phyloP scores from a whole-genome alignment of 2,888 invertebrate species.

The Ochropleura leucogaster region DNA sequence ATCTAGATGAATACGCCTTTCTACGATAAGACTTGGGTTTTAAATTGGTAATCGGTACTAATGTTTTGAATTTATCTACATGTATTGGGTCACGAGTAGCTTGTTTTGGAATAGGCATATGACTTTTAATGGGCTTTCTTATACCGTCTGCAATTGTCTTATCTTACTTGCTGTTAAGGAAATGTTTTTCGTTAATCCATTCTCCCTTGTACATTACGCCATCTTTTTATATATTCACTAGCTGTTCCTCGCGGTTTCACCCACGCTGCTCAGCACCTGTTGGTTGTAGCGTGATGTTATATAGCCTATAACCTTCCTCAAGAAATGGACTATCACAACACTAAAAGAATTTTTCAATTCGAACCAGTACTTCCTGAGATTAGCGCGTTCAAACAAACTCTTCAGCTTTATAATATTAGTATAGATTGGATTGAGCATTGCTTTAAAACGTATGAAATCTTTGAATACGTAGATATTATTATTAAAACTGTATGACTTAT shows the following conservation, averaged over 20 bases:
- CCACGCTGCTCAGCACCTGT: too few species aligned
- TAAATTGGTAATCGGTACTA: conserved; percentile 47
- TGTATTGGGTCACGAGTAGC: background rate
- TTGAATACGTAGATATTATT: background rate
- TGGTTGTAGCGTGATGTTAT: too few species aligned
- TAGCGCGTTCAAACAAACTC: too few species aligned
- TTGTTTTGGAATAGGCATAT: background rate
- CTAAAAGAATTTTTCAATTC: too few species aligned
- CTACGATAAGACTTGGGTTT: conserved; percentile 51
- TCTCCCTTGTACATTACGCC: background rate
- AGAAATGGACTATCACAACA: too few species aligned
- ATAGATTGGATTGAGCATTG: background rate
- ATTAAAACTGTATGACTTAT: background rate
- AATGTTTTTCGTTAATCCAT: background rate
- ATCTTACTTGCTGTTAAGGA: background rate
- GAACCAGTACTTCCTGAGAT: too few species aligned
- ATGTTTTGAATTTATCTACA: conserved; percentile 48
- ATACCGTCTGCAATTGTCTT: background rate
- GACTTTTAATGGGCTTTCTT: background rate
- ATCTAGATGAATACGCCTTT: conserved; percentile 64
- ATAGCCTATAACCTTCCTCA: too few species aligned
- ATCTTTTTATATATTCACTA: too few species aligned
- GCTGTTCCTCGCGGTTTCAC: too few species aligned
- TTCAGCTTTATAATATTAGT: too few species aligned
- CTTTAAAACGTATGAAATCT: background rate